A percentile compares a stretch with the other conserved stretches of the same genome.
phyloP scores from a whole-genome alignment of 2,113 vertebrate genomes.

The Myanophis thanlyinensis region DNA sequence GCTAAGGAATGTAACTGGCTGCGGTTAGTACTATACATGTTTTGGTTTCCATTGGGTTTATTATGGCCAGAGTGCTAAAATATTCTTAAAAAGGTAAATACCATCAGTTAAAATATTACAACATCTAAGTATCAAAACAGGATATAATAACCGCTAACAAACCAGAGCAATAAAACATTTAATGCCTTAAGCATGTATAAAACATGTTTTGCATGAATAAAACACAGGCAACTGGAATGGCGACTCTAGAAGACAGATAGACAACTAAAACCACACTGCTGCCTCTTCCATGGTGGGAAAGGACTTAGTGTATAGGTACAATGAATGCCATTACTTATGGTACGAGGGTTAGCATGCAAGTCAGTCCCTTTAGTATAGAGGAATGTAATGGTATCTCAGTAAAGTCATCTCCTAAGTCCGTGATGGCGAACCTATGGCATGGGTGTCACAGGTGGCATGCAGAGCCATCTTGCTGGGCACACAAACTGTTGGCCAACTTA shows the following conservation, averaged over 20 bases:
- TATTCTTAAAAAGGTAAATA: neutral
- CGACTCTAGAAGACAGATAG: neutral
- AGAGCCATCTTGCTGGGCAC: too few species aligned
- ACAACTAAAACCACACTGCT: neutral
- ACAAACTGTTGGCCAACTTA: too few species aligned
- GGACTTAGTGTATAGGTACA: neutral
- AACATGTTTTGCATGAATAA: neutral
- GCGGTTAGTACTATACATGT: neutral
- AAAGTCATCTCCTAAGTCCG: neutral
- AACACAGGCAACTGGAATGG: neutral
- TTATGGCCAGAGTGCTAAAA: neutral
- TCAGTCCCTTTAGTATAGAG: neutral
- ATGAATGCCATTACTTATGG: neutral
- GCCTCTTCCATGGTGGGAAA: neutral
- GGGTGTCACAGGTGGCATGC: too few species aligned
- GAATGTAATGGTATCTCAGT: neutral
- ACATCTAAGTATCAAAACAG: neutral
- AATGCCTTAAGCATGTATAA: neutral
- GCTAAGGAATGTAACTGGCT: neutral
- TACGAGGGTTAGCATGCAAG: neutral
- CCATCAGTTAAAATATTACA: neutral
- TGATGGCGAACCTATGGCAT: too few species aligned
- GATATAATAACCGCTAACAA: neutral
- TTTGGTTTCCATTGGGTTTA: neutral
- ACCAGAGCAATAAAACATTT: neutral